A percentile compares a stretch with the other conserved stretches of the same genome.
phyloP scores from a whole-genome alignment of 2,888 invertebrate genomes.

The Digitonthophagus gazella region DNA sequence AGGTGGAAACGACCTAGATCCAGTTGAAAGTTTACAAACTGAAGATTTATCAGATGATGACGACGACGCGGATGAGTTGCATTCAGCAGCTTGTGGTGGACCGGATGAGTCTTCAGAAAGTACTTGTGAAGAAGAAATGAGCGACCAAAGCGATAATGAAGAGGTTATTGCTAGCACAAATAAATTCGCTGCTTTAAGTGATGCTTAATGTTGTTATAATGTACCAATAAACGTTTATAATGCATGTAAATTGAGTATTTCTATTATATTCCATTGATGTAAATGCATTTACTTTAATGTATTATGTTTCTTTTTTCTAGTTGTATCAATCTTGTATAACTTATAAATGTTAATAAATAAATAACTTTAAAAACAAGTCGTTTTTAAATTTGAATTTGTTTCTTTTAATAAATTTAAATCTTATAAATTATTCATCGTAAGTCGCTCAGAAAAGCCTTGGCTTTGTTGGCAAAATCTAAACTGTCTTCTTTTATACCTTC shows the following conservation, averaged over 20 bases:
- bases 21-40: slow-evolving; percentile 19
- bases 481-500: slow-evolving; percentile 35
- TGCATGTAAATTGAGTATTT: background rate
- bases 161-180: slow-evolving; percentile 22
- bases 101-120: slow-evolving; percentile 17
- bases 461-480: slow-evolving; percentile 28
- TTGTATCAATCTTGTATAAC: no score
- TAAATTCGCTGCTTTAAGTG: slow-evolving; percentile 33
- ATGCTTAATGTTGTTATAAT: background rate
- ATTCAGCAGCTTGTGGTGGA: slow-evolving; percentile 8
- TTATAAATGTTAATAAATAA: no score
- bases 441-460: background rate
- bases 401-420: background rate
- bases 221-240: no score
- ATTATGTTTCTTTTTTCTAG: no score
- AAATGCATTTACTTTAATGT: background rate
- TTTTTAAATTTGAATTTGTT: background rate
- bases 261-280: background rate
- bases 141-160: slow-evolving; percentile 14
- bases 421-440: background rate
- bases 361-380: no score
- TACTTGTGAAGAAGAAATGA: slow-evolving; percentile 10
- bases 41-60: slow-evolving; percentile 35
- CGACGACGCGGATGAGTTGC: slow-evolving; percentile 32
- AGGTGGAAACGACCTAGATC: slow-evolving; percentile 37